Evolutionary conservation across 2,113 vertebrate species (phyloP).

Genomic region (Microcebus lehilahytsara): DNA sequence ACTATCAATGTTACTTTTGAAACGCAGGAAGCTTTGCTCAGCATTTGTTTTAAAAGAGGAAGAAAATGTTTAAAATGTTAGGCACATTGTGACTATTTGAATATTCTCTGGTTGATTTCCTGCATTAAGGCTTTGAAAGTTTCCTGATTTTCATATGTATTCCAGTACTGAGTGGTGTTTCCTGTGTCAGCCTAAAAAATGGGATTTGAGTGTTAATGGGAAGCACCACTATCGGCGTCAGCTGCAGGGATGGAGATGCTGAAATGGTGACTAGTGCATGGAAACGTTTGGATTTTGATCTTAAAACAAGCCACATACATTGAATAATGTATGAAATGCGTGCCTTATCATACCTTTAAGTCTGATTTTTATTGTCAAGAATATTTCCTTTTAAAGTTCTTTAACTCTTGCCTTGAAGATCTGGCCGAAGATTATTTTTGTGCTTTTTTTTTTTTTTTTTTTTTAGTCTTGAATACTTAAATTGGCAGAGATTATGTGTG

Average conservation of each 20-base stretch:
- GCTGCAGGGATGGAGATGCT: background rate
- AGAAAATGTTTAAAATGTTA: slow-evolving; percentile 58
- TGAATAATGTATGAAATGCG: slow-evolving; percentile 8
- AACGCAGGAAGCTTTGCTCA: slow-evolving; percentile 61
- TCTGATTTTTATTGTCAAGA: slow-evolving; percentile 43
- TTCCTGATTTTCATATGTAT: slow-evolving; percentile 59
- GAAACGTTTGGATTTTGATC: slow-evolving; percentile 45
- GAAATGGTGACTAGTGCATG: background rate
- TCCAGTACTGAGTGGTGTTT: slow-evolving; percentile 62
- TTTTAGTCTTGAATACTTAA: background rate
- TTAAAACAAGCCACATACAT: slow-evolving; percentile 22
- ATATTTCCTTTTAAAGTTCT: slow-evolving; percentile 17
- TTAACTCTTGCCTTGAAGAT: slow-evolving; percentile 32
- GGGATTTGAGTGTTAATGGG: background rate
- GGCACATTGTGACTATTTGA: slow-evolving; percentile 54
- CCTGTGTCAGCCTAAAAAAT: slow-evolving; percentile 53
- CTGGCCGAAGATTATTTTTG: background rate
- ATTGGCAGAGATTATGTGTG: slow-evolving; percentile 25
- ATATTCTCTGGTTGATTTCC: slow-evolving; percentile 64
- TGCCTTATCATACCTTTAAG: background rate
- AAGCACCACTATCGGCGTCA: background rate
- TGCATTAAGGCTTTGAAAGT: slow-evolving; percentile 67
- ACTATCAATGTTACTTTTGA: slow-evolving; percentile 33
- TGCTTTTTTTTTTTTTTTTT: background rate
- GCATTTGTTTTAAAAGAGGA: slow-evolving; percentile 64